A percentile compares a stretch with the other conserved stretches of the same genome.
phyloP scores from a whole-genome alignment of 35 echinoderm and acorn worm genomes.

The Eucidaris tribuloides region DNA sequence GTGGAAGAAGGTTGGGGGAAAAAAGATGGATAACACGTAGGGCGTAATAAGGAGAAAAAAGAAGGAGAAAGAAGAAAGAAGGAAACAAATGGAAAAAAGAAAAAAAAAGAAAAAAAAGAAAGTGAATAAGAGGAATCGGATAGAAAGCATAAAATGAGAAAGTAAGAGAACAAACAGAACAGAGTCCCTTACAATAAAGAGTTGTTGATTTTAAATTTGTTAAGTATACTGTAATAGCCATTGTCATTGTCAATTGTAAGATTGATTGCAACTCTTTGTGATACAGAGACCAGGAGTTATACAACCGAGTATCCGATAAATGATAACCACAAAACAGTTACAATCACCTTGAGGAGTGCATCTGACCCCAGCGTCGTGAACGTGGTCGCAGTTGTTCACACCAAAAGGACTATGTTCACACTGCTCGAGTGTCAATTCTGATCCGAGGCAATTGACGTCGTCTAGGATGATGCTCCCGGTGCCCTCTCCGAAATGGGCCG shows the following conservation, averaged over 20 bases:
- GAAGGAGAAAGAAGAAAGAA: neutral
- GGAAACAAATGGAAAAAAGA: neutral
- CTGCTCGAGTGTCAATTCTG: neutral
- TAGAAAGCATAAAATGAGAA: neutral
- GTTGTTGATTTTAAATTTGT: no score
- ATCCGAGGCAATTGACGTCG: neutral
- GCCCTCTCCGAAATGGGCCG: neutral
- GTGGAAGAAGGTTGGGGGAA: neutral
- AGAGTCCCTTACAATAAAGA: no score
- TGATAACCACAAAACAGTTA: no score
- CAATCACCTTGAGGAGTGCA: no score
- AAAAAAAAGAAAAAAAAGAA: neutral
- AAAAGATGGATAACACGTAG: neutral
- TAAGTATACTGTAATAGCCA: no score
- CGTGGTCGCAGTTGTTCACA: slow-evolving; percentile 45
- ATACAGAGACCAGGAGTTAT: no score
- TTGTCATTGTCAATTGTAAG: no score
- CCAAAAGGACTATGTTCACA: slow-evolving; percentile 13
- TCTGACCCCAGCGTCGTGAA: slow-evolving; percentile 79
- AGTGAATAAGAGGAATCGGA: neutral
- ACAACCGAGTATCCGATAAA: no score
- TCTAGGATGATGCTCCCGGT: neutral
- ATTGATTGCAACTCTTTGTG: no score
- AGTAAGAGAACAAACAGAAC: neutral
- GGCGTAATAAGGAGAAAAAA: neutral